These are phyloP conservation scores for Sphenodon punctatus DNA, from an alignment of 2,797 vertebrate genomes.

Conservation along the genomic window DNA sequence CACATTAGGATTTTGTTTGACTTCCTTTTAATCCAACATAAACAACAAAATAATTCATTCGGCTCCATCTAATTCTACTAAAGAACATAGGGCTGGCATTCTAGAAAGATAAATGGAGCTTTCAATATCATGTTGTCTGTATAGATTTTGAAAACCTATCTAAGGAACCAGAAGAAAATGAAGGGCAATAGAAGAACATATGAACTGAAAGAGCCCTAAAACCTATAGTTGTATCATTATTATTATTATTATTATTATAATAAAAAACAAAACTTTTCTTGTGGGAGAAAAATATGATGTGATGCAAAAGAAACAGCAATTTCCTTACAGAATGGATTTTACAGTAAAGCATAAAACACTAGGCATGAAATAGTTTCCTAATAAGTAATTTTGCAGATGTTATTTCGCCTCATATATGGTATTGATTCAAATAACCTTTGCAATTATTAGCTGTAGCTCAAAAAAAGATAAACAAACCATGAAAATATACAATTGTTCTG, in stretches of 20 bases:
- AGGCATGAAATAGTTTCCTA: conserved; percentile 65
- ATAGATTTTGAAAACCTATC: background rate
- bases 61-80: conserved; percentile 37
- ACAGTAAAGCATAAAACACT: conserved; percentile 47
- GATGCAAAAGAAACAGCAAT: conserved; percentile 52
- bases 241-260: conserved; percentile 28
- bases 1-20: conserved; percentile 29
- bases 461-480: conserved; percentile 82
- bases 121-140: conserved; percentile 26
- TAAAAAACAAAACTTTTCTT: conserved; percentile 50
- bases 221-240: conserved; percentile 31
- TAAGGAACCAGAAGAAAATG: background rate
- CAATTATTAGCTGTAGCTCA: conserved; percentile 69
- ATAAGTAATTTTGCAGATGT: conserved; percentile 75
- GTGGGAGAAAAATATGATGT: conserved; percentile 41
- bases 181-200: conserved; percentile 20
- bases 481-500: conserved; percentile 79
- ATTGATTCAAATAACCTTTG: conserved; percentile 73
- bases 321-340: conserved; percentile 65
- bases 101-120: conserved; percentile 45
- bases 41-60: conserved; percentile 52
- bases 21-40: conserved; percentile 53
- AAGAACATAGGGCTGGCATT: conserved; percentile 45
- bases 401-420: conserved; percentile 62
- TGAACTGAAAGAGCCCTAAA: conserved; percentile 38